These are phyloP conservation scores for Diorhabda elongata DNA, from an alignment of 1,140 invertebrate genomes.

Conservation along the genomic window DNA sequence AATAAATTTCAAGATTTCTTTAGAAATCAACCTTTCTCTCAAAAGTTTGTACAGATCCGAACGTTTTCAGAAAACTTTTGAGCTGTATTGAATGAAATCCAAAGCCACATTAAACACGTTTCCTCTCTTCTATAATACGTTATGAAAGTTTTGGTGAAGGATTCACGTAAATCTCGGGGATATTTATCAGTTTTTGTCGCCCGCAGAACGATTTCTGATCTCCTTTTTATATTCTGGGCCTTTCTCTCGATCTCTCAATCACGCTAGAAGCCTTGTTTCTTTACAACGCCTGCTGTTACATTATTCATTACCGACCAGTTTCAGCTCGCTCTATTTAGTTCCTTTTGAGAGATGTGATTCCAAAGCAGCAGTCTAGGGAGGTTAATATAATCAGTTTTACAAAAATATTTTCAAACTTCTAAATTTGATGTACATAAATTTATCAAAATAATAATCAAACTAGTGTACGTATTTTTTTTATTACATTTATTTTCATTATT, in stretches of 20 bases:
- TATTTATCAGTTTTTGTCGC: conserved; percentile 47
- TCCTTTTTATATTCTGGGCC: conserved; percentile 46
- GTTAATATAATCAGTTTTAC: conserved; percentile 3
- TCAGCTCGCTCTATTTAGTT: conserved; percentile 34
- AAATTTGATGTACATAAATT: no score
- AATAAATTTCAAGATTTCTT: no score
- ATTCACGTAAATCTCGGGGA: conserved; percentile 40
- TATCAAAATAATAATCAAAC: no score
- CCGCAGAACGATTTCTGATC: conserved; percentile 45
- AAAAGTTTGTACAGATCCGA: neutral
- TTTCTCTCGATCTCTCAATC: conserved; percentile 44
- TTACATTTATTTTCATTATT: no score
- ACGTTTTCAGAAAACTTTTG: neutral
- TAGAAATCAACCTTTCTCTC: no score
- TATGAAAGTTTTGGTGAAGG: conserved; percentile 29
- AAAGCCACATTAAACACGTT: neutral
- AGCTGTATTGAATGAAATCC: neutral
- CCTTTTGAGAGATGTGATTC: conserved; percentile 24
- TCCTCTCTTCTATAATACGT: conserved; percentile 25
- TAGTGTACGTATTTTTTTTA: no score
- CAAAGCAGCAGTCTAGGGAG: conserved; percentile 7
- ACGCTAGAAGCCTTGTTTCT: conserved; percentile 44
- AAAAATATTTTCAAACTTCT: no score
- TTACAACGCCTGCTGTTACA: conserved; percentile 43
- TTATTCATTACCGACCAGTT: conserved; percentile 41